A percentile compares a stretch with the other conserved stretches of the same genome.
Conservation (phyloP, 2,797 vertebrate species). For the Odontamblyopus lacepedii region DNA sequence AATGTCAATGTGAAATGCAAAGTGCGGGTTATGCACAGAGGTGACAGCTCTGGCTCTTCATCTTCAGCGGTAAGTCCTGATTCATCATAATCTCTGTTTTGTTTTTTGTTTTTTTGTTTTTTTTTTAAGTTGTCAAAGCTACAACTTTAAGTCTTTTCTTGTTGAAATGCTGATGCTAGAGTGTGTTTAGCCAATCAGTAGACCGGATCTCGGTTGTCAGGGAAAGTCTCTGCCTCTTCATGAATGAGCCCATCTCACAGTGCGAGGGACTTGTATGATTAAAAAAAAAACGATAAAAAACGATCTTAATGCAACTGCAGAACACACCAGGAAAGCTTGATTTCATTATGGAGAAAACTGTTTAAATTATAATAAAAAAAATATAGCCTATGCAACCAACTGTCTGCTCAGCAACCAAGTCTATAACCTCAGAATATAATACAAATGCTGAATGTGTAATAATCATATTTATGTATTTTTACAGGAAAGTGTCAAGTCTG, state of each 20-base stretch:
- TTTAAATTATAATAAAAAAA: too few species aligned
- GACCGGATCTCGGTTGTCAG: conserved; percentile 46
- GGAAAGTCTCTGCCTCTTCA: conserved; percentile 30
- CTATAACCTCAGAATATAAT: too few species aligned
- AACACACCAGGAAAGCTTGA: too few species aligned
- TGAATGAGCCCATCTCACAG: not conserved
- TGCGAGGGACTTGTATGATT: too few species aligned
- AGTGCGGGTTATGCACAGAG: conserved; percentile 79
- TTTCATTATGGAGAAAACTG: too few species aligned
- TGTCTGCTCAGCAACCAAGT: too few species aligned
- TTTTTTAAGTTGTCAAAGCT: not conserved
- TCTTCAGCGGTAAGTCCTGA: conserved; percentile 73
- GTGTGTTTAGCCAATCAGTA: conserved; percentile 58
- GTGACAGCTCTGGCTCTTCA: conserved; percentile 74
- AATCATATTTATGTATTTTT: not conserved
- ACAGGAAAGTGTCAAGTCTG: conserved; percentile 74
- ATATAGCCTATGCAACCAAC: too few species aligned
- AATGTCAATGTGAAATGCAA: conserved; percentile 83
- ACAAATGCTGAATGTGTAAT: not conserved
- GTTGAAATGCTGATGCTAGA: conserved; percentile 35
- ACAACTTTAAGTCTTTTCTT: conserved; percentile 5
- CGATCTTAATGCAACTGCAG: too few species aligned
- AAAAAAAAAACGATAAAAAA: too few species aligned
- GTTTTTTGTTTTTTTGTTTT: not conserved
- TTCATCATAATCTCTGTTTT: not conserved